Base-by-base conservation (phyloP, 2,797 vertebrate species). In the Sciurus carolinensis region DNA sequence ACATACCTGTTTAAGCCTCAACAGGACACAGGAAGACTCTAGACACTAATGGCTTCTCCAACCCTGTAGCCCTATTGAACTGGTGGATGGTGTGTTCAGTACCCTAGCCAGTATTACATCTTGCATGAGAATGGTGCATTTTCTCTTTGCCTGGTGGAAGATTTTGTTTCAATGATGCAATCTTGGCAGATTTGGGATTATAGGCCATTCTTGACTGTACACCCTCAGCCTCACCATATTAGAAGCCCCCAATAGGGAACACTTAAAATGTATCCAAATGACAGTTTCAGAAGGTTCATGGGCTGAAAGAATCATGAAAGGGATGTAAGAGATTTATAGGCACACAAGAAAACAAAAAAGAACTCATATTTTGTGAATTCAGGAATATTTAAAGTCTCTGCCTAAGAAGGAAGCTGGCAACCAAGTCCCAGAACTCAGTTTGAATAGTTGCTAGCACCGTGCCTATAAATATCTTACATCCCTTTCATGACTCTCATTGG, bases 321-420 rank as follows among this genome's bases (percentile, higher is more conserved):
- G 39, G 39, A 39, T 39, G 39, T 39, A 39, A 39, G 39, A 39
- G 39, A 39, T 39, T 39, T 39, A 39, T 39, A 39, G 39, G 39
- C 39, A 39, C 39, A 39, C 39, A 39, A 39, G 39, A 39, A 39
- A 89, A 62, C 24, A 47, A 30, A 81, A 86, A 76, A 64, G 33
- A 72, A 18, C 15, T 57, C 67, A 72, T 44, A 13, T 88, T 59
- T 44, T 50, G n/a, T 42, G 81, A 88, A 89, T 76, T 88, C 44
- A 79, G 75, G 22, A n/a, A 79, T 52, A 71, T 79, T 79, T 64
- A 71, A 94, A 84, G 57, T n/a, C 64, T 93, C 80, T 71, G 15
- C 66, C 30, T 71, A 80, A 75, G 39, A 5, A 7, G 62, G 14
- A 14, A 22, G 20, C 15, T 39, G 3, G 12, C 3, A 22, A 36